Evolutionary conservation across 2,113 vertebrate genomes (phyloP).

Genomic region (Thinocorus orbignyianus): DNA sequence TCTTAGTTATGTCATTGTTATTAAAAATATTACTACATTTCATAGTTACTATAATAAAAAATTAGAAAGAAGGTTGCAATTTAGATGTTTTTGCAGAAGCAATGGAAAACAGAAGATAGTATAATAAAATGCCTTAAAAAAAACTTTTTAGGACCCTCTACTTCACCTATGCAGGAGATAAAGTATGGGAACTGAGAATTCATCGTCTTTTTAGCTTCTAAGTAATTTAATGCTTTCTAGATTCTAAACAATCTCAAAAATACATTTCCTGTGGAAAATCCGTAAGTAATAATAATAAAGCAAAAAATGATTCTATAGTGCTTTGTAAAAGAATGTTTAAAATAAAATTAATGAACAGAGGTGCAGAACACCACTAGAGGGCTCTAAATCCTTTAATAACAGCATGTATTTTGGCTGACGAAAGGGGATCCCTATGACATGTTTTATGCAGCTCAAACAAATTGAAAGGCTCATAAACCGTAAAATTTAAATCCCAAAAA

Average conservation of each 20-base stretch:
- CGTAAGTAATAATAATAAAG: neutral
- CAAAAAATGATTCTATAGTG: neutral
- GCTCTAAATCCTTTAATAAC: constrained; percentile 26
- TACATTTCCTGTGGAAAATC: neutral
- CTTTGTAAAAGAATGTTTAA: neutral
- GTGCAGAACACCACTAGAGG: constrained; percentile 54
- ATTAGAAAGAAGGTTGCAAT: neutral
- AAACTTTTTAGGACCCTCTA: neutral
- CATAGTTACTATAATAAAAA: neutral
- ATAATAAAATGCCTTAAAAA: neutral
- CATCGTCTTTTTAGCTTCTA: neutral
- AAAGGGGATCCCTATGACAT: neutral
- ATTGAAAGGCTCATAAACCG: neutral
- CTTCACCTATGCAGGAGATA: neutral
- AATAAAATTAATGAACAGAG: neutral
- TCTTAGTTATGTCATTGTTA: neutral
- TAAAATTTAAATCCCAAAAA: neutral
- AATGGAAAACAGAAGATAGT: neutral
- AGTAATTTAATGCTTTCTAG: neutral
- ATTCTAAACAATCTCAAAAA: neutral
- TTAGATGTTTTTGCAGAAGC: neutral
- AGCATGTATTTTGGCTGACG: neutral
- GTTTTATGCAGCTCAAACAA: neutral
- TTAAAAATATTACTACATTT: neutral
- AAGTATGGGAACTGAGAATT: neutral